Conservation (phyloP, 2,888 invertebrate species). For the Rugalucina vietnamica region DNA sequence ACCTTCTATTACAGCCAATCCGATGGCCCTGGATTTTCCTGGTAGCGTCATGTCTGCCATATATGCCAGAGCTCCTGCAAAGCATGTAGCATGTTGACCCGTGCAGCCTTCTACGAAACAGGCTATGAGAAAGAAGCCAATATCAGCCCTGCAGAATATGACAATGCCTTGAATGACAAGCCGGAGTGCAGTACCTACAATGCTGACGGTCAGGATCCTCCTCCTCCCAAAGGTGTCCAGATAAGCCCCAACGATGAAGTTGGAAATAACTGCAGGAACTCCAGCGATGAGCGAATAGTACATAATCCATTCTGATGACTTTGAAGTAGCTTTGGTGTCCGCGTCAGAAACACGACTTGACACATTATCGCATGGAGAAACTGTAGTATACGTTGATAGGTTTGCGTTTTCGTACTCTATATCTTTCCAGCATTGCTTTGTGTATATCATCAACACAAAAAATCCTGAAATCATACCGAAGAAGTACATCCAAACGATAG, state of each 20-base stretch:
- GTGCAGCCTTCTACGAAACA: constrained; percentile 50
- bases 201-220: constrained; percentile 41
- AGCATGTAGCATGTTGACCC: constrained; percentile 9
- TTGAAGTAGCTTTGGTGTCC: constrained; percentile 14
- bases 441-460: background rate
- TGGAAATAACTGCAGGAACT: constrained; percentile 16
- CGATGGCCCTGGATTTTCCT: constrained; percentile 24
- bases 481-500: background rate
- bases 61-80: constrained; percentile 27
- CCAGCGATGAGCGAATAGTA: constrained; percentile 37
- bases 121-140: constrained; percentile 39
- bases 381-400: background rate
- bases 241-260: constrained; percentile 34
- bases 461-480: background rate
- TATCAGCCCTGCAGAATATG: constrained; percentile 48
- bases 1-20: constrained; percentile 23
- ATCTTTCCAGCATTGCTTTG: background rate
- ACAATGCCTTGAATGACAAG: constrained; percentile 22
- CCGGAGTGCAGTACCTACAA: constrained; percentile 44
- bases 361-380: constrained; percentile 6
- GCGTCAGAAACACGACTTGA: background rate
- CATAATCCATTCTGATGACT: constrained; percentile 17
- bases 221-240: constrained; percentile 55
- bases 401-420: background rate
- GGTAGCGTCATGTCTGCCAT: constrained; percentile 37